Percentiles rank a stretch among this genome's conserved stretches.
Conservation (phyloP, 2,888 invertebrate species). For the Eilema sororculum region DNA sequence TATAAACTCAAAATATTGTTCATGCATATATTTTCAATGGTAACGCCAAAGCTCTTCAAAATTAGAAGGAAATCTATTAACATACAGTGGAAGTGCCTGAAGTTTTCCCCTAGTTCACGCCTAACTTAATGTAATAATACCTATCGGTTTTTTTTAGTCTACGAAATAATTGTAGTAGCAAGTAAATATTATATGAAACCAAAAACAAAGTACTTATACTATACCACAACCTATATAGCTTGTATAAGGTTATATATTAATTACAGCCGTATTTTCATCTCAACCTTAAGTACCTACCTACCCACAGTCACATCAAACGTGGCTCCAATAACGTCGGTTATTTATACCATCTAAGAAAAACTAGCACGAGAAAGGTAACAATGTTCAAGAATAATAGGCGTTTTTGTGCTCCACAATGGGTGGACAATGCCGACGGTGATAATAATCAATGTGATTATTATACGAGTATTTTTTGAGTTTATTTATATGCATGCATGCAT, state of each 20-base stretch:
- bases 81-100: too few relatives aligned
- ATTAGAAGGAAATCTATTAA: too few relatives aligned
- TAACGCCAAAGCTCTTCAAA: too few relatives aligned
- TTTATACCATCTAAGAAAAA: conserved; percentile 26
- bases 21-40: too few relatives aligned
- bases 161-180: too few relatives aligned
- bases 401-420: conserved; percentile 18
- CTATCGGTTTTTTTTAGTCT: too few relatives aligned
- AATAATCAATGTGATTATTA: too few relatives aligned
- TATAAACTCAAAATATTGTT: neutral
- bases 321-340: neutral
- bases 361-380: conserved; percentile 25
- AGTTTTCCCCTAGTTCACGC: too few relatives aligned
- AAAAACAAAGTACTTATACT: neutral
- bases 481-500: conserved; percentile 31
- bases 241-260: neutral
- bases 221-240: too few relatives aligned
- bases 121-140: too few relatives aligned
- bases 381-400: conserved; percentile 27
- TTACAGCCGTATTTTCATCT: neutral
- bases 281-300: conserved; percentile 2
- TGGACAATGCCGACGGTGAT: conserved; percentile 28
- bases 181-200: neutral
- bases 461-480: too few relatives aligned
- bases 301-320: neutral